phyloP scores from a whole-genome alignment of 2,888 invertebrate genomes.

The Lasioglossum vierecki region DNA sequence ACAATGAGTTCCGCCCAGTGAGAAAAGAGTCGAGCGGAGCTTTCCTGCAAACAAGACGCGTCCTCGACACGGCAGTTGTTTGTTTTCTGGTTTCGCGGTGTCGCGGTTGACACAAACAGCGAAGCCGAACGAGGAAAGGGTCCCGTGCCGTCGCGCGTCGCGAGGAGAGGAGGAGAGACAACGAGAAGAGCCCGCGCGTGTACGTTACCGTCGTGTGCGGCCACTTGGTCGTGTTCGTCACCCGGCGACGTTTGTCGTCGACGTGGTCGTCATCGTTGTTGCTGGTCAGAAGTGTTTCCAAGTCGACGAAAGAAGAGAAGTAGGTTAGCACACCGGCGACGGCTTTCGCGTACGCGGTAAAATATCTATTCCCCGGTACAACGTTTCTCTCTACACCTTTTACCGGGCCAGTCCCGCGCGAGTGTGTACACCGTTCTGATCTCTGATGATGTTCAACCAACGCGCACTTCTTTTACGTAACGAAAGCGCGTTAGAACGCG shows the following conservation, averaged over 20 bases:
- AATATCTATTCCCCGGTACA: not conserved
- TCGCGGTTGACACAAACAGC: constrained; percentile 57
- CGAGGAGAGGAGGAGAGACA: constrained; percentile 43
- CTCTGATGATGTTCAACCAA: constrained; percentile 65
- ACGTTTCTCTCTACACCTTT: constrained; percentile 34
- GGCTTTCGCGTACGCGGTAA: constrained; percentile 32
- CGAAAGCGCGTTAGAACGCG: constrained; percentile 66
- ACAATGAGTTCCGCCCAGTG: constrained; percentile 66
- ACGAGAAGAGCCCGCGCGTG: constrained; percentile 43
- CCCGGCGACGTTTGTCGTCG: constrained; percentile 31
- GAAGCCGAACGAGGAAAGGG: constrained; percentile 36
- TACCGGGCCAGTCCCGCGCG: constrained; percentile 25
- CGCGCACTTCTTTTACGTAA: constrained; percentile 79
- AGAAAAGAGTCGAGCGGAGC: constrained; percentile 54
- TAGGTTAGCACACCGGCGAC: constrained; percentile 47
- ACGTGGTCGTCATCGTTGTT: constrained; percentile 9
- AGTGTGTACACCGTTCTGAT: constrained; percentile 48
- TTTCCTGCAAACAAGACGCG: constrained; percentile 67
- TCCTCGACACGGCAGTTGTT: constrained; percentile 53
- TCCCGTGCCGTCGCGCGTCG: constrained; percentile 21
- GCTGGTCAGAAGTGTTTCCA: constrained; percentile 43
- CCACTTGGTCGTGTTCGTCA: not conserved
- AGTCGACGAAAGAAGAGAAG: constrained; percentile 55
- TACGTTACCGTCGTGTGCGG: constrained; percentile 23
- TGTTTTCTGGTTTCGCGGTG: constrained; percentile 60